Evolutionary conservation across 2,888 invertebrate species (phyloP), one percentile per base, ranked within the genome.

Genomic region (Notocelia uddmanniana): DNA sequence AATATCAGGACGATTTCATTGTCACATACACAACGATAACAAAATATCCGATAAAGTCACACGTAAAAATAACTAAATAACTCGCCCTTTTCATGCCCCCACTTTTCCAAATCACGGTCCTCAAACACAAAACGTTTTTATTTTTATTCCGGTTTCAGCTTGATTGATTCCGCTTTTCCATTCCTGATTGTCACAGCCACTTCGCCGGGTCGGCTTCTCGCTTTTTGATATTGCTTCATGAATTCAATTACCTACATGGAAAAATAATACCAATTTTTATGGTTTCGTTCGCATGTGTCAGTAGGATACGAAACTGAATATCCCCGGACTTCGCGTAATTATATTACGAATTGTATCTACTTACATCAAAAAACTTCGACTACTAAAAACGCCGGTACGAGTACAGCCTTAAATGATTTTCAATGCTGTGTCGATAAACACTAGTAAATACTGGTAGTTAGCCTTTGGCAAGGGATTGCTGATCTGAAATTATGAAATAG

Each of bases 81-180:
- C 50, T 52, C 60, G 66, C 72, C 69, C 19, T n/a, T 77, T 78
- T 77, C 23, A 10, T 76, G 68, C 79, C 81, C 77, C 75, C 62
- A 74, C 74, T 68, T 73, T 75, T 74, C 74, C 76, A 81, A 74
- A 77, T 82, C 81, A 76, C 82, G 75, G 77, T 67, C 75, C 76
- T 78, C 76, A 79, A 78, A 76, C 79, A 77, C 76, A 78, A 78
- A 80, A 80, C 77, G 77, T 57, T 73, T 76, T 78, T 79, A 74
- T 80, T 82, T 81, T 81, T 80, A 78, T 79, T 81, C 80, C 80
- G 82, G 81, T 82, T 85, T 76, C 76, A 73, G 73, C 69, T 72
- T 76, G 80, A 83, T 85, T 82, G 84, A 83, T 80, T 82, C 76
- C 75, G 77, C 72, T 70, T 78, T 79, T 76, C 74, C 78, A 73